Evolutionary conservation across 2,797 vertebrate species (phyloP).

Genomic region (Spinus olivaceus): DNA sequence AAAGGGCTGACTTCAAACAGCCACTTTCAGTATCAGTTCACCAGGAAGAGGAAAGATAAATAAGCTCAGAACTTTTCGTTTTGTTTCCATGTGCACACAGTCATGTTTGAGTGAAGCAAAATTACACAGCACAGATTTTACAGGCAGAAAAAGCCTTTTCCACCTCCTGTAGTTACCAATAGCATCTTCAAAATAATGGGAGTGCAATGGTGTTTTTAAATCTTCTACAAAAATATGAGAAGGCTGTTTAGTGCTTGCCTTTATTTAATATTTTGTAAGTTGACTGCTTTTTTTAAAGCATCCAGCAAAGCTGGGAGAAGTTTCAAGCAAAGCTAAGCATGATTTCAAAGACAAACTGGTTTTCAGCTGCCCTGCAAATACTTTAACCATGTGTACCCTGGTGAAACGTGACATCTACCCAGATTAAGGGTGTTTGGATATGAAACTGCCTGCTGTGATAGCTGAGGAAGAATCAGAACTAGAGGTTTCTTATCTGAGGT

Average conservation of each 20-base stretch:
- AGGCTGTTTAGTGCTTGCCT: not conserved
- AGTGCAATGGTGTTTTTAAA: not conserved
- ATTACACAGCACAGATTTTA: not conserved
- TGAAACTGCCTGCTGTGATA: not conserved
- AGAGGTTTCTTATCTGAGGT: not conserved
- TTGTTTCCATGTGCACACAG: rapidly evolving
- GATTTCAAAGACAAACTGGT: not conserved
- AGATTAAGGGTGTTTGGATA: not conserved
- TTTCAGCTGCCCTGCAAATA: not conserved
- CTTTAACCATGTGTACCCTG: not conserved
- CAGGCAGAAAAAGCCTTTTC: not conserved
- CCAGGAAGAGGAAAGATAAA: not conserved
- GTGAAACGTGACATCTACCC: not conserved
- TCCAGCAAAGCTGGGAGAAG: not conserved
- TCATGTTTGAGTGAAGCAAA: not conserved
- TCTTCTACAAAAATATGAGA: not conserved
- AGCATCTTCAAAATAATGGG: not conserved
- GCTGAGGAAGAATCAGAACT: not conserved
- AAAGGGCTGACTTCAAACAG: not conserved
- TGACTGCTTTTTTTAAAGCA: not conserved
- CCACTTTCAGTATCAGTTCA: not conserved
- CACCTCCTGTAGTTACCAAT: not conserved
- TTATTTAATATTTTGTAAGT: not conserved
- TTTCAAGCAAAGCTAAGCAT: not conserved
- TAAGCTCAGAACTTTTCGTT: rapidly evolving